phyloP scores from a whole-genome alignment of 2,113 vertebrate genomes.

The Gallinago media region DNA sequence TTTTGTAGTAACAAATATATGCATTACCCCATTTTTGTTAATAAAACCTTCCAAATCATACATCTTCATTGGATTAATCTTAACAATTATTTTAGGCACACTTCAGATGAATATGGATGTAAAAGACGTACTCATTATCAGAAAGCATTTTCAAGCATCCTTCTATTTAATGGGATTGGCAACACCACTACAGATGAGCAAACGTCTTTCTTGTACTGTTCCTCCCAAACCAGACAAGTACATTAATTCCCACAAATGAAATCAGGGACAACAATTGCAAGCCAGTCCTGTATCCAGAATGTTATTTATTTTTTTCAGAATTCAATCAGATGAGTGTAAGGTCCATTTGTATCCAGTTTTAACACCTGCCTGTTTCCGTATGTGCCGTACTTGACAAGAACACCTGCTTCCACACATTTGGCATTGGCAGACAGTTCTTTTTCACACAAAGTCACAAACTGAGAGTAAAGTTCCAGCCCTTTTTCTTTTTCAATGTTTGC shows the following conservation, averaged over 20 bases:
- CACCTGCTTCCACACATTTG: conserved; percentile 73
- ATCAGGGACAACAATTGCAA: not conserved
- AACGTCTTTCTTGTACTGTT: not conserved
- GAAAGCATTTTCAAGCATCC: not conserved
- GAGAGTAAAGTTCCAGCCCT: conserved; percentile 84
- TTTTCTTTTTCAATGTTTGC: conserved; percentile 90
- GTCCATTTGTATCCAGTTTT: conserved; percentile 92
- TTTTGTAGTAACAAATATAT: not conserved
- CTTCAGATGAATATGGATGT: not conserved
- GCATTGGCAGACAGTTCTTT: conserved; percentile 75
- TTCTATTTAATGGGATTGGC: not conserved
- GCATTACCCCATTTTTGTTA: not conserved
- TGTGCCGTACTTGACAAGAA: conserved; percentile 84
- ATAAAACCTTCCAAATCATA: not conserved
- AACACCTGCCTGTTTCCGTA: conserved; percentile 95
- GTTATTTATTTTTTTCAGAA: conserved; percentile 78
- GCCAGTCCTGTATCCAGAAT: not conserved
- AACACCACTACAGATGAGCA: not conserved
- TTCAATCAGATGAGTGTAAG: conserved; percentile 92
- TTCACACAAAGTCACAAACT: conserved; percentile 87
- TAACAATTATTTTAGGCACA: not conserved
- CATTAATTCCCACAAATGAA: not conserved
- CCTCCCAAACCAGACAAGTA: not conserved
- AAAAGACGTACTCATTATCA: not conserved
- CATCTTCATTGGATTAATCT: not conserved